Evolutionary conservation across 2,888 invertebrate species (phyloP).

Genomic region (Drosophila rellima): DNA sequence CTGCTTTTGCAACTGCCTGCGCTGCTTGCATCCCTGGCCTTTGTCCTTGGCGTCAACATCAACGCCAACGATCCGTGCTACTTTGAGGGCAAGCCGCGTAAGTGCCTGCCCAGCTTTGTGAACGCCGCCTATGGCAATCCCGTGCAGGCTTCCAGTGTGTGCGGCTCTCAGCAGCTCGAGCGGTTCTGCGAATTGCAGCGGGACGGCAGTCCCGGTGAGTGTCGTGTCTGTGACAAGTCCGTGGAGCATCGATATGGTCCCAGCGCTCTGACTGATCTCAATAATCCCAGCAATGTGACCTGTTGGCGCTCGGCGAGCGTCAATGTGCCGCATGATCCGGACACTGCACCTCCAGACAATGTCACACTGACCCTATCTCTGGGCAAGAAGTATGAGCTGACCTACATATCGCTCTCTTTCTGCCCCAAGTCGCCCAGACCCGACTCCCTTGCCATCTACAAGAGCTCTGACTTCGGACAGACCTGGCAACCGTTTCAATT

Average conservation of each 20-base stretch:
- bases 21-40: conserved; percentile 25
- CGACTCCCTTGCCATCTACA: conserved; percentile 98
- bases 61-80: conserved; percentile 93
- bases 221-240: conserved; percentile 94
- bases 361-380: conserved; percentile 96
- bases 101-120: conserved; percentile 99
- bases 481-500: conserved; percentile 99
- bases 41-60: conserved; percentile 38
- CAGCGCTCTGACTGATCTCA: conserved; percentile 95
- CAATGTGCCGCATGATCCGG: conserved; percentile 89
- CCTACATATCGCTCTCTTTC: conserved; percentile 98
- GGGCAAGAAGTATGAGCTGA: conserved; percentile 98
- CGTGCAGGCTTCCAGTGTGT: conserved; percentile 95
- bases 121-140: conserved; percentile 98
- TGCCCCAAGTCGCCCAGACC: conserved; percentile 97
- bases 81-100: conserved; percentile 93
- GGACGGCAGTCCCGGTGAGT: conserved; percentile 85
- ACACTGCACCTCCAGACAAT: conserved; percentile 94
- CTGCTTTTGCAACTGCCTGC: conserved; percentile 31
- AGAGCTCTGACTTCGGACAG: conserved; percentile 98
- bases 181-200: conserved; percentile 90
- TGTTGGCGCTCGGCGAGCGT: conserved; percentile 98
- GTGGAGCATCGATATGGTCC: conserved; percentile 92
- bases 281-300: conserved; percentile 98
- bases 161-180: conserved; percentile 92